A percentile compares a stretch with the other conserved stretches of the same genome.
These are phyloP conservation scores for Tineola bisselliella DNA, from an alignment of 2,888 invertebrate species.

Conservation along the genomic window DNA sequence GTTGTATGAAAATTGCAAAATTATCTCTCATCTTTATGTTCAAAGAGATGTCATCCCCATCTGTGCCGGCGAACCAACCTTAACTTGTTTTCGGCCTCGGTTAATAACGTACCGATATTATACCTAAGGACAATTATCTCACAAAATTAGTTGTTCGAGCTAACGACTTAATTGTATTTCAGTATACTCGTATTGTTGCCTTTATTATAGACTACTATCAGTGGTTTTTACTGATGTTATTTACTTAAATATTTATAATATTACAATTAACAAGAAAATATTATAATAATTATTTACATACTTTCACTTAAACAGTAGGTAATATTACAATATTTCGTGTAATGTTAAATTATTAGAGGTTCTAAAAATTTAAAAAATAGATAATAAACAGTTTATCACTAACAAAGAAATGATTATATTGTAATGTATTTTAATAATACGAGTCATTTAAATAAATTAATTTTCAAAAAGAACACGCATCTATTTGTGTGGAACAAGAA, in stretches of 20 bases:
- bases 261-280: no score
- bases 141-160: not conserved
- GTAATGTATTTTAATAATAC: no score
- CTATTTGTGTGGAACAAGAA: not conserved
- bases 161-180: not conserved
- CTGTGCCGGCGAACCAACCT: slow-evolving; percentile 16
- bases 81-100: not conserved
- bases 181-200: not conserved
- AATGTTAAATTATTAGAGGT: no score
- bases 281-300: no score
- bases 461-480: no score
- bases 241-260: no score
- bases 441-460: no score
- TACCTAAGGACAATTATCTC: not conserved
- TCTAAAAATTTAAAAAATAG: no score
- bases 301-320: no score
- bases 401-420: no score
- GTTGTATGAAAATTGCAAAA: slow-evolving; percentile 60
- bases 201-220: not conserved
- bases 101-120: slow-evolving; percentile 7
- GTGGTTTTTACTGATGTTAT: not conserved
- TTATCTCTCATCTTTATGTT: slow-evolving; percentile 65
- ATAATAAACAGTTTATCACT: no score
- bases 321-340: no score
- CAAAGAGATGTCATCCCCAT: slow-evolving; percentile 65